Percentiles rank a stretch among this genome's conserved stretches.
phyloP scores from a whole-genome alignment of 1,140 invertebrate species.

The Drosophila sp. region DNA sequence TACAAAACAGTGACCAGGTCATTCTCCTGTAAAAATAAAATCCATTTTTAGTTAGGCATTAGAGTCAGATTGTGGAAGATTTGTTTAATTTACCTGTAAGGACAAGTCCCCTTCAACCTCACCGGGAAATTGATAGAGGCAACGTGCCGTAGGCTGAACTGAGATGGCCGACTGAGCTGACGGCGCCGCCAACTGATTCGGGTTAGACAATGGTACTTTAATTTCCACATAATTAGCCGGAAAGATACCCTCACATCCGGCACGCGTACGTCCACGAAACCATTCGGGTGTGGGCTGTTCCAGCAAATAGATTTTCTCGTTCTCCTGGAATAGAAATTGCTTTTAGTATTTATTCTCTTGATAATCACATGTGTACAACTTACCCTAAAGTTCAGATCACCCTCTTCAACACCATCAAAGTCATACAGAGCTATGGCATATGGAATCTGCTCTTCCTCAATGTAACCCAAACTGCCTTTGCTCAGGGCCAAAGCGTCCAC shows the following conservation, averaged over 20 bases:
- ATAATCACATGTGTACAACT: slow-evolving; percentile 50
- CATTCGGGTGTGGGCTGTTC: slow-evolving; percentile 90
- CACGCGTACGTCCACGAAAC: slow-evolving; percentile 88
- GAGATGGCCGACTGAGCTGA: slow-evolving; percentile 1
- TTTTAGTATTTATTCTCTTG: neutral
- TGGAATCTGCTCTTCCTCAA: slow-evolving; percentile 81
- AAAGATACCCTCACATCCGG: slow-evolving; percentile 90
- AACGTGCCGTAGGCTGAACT: slow-evolving; percentile 80
- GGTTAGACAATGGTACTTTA: slow-evolving; percentile 86
- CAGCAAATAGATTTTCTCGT: slow-evolving; percentile 88
- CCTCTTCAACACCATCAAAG: slow-evolving; percentile 87
- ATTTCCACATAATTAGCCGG: slow-evolving; percentile 91
- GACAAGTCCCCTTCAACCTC: slow-evolving; percentile 86
- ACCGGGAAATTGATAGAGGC: slow-evolving; percentile 86
- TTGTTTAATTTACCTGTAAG: slow-evolving; percentile 83
- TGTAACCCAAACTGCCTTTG: slow-evolving; percentile 53
- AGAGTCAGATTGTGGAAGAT: neutral
- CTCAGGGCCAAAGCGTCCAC: slow-evolving; percentile 68
- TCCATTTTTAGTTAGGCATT: neutral
- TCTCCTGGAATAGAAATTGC: slow-evolving; percentile 84
- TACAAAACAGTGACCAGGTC: slow-evolving; percentile 89
- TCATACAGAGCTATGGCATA: slow-evolving; percentile 90
- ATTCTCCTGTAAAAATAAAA: slow-evolving; percentile 62
- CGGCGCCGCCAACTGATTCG: slow-evolving; percentile 65
- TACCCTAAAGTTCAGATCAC: slow-evolving; percentile 90